Evolutionary conservation across 2,113 vertebrate genomes (phyloP).

Genomic region (Gymnorhina tibicen): DNA sequence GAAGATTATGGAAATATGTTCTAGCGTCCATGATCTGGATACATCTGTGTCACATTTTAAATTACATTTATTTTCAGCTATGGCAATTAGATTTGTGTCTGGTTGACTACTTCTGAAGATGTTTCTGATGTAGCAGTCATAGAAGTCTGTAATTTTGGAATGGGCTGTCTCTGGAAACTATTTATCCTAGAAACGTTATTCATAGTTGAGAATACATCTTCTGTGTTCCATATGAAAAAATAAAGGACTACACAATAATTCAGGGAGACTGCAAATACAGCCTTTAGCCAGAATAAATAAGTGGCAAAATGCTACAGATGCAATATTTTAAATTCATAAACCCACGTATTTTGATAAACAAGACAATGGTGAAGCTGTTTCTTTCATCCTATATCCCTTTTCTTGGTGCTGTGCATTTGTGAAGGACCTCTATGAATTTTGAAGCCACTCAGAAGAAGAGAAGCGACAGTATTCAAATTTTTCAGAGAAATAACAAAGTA

Average conservation of each 20-base stretch:
- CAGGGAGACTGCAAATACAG: neutral
- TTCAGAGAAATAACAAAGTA: neutral
- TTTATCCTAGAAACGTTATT: neutral
- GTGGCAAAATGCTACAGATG: neutral
- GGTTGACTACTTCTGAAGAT: constrained; percentile 29
- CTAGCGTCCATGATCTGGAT: neutral
- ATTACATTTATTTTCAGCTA: constrained; percentile 28
- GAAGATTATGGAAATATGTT: neutral
- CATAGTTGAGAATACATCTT: neutral
- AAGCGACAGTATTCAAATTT: neutral
- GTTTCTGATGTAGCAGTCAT: neutral
- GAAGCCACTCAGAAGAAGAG: neutral
- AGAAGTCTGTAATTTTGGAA: neutral
- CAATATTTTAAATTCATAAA: neutral
- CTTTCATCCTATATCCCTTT: neutral
- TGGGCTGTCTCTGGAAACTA: neutral
- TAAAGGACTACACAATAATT: neutral
- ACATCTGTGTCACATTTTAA: constrained; percentile 24
- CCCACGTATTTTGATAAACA: neutral
- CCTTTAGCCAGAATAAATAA: neutral
- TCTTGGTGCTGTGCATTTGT: neutral
- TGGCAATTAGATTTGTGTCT: neutral
- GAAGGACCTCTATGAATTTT: neutral
- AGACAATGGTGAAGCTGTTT: neutral
- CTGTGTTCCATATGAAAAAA: neutral